A percentile compares a stretch with the other conserved stretches of the same genome.
Evolutionary conservation across 2,888 invertebrate species (phyloP).

Genomic region (Heteromyza rotundicornis): DNA sequence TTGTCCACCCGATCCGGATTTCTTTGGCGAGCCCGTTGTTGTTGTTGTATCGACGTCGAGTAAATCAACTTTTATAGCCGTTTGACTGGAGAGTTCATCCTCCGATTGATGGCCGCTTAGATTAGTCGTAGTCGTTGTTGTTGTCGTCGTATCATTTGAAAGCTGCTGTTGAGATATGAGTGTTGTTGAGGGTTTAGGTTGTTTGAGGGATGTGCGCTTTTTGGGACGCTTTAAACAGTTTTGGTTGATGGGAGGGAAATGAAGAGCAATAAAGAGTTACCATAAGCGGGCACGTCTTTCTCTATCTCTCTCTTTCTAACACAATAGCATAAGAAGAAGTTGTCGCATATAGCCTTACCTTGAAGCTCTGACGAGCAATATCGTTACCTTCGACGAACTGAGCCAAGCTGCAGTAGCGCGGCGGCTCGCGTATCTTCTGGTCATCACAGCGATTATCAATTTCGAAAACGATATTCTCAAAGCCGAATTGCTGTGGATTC

Average conservation of each 20-base stretch:
- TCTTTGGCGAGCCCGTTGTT: slow-evolving; percentile 50
- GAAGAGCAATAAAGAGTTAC: slow-evolving; percentile 53
- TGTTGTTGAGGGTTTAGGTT: slow-evolving; percentile 49
- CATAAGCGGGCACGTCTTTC: slow-evolving; percentile 45
- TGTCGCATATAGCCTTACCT: slow-evolving; percentile 52
- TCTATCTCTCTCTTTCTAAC: not conserved
- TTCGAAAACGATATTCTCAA: slow-evolving; percentile 75
- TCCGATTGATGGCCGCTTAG: slow-evolving; percentile 37
- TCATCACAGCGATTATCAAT: slow-evolving; percentile 64
- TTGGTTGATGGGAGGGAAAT: slow-evolving; percentile 47
- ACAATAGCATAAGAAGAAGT: not conserved
- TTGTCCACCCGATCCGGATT: slow-evolving; percentile 51
- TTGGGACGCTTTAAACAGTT: slow-evolving; percentile 47
- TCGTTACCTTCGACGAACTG: slow-evolving; percentile 85
- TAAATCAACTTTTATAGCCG: slow-evolving; percentile 52
- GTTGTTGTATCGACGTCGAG: slow-evolving; percentile 39
- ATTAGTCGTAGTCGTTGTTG: slow-evolving; percentile 31
- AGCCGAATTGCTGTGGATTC: slow-evolving; percentile 68
- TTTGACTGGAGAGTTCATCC: slow-evolving; percentile 49
- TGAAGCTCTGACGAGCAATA: slow-evolving; percentile 80
- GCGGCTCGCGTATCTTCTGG: slow-evolving; percentile 65
- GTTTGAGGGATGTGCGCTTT: slow-evolving; percentile 56
- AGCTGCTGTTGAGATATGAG: slow-evolving; percentile 57
- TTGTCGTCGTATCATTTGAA: slow-evolving; percentile 32
- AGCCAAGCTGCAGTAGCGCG: slow-evolving; percentile 79